A percentile compares a stretch with the other conserved stretches of the same genome.
These are phyloP conservation scores for Papilio dardanus DNA, from an alignment of 1,140 invertebrate species.

Conservation along the genomic window DNA sequence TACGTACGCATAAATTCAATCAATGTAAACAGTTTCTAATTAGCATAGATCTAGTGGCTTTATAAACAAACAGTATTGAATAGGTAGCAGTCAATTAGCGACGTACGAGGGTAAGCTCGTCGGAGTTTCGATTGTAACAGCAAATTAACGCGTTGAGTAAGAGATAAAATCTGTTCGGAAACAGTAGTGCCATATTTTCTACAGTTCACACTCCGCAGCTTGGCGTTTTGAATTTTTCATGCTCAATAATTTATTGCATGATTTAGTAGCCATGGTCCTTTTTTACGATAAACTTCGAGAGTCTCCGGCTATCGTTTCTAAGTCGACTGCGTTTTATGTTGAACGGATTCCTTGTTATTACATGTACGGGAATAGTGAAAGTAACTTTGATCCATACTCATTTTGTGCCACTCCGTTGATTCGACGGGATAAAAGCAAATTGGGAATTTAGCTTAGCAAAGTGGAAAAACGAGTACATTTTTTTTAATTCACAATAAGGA, in stretches of 20 bases:
- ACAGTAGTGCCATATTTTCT: slow-evolving; percentile 54
- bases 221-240: slow-evolving; percentile 75
- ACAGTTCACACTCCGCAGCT: slow-evolving; percentile 57
- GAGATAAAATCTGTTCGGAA: slow-evolving; percentile 37
- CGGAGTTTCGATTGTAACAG: slow-evolving; percentile 43
- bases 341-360: slow-evolving; percentile 49
- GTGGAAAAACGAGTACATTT: slow-evolving; percentile 41
- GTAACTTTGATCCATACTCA: slow-evolving; percentile 51
- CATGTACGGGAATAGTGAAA: slow-evolving; percentile 49
- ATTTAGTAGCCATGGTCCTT: slow-evolving; percentile 61
- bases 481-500: slow-evolving; percentile 37
- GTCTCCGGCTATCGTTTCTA: slow-evolving; percentile 41
- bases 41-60: slow-evolving; percentile 28
- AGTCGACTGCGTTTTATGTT: slow-evolving; percentile 45
- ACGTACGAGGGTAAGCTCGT: slow-evolving; percentile 39
- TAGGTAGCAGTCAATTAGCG: slow-evolving; percentile 46
- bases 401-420: slow-evolving; percentile 49
- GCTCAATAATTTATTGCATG: slow-evolving; percentile 74
- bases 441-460: slow-evolving; percentile 43
- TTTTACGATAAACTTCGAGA: slow-evolving; percentile 50
- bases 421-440: slow-evolving; percentile 44
- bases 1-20: slow-evolving; percentile 11
- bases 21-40: slow-evolving; percentile 32
- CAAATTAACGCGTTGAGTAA: slow-evolving; percentile 45
- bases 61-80: slow-evolving; percentile 35